A percentile compares a stretch with the other conserved stretches of the same genome.
Evolutionary conservation across 2,888 invertebrate genomes (phyloP).

Genomic region (Dexiosoma caninum): DNA sequence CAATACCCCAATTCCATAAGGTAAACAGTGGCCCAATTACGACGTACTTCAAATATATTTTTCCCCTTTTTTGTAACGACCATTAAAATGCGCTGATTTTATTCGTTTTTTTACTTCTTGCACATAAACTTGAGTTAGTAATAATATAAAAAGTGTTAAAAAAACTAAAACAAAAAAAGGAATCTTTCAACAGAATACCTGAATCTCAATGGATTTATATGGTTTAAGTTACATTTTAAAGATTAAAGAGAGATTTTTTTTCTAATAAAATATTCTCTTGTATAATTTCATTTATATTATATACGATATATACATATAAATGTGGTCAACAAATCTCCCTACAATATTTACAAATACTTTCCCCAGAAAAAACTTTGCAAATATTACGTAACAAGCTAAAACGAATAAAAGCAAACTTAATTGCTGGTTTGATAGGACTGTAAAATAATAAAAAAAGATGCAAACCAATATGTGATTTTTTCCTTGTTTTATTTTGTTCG

Average conservation of each 20-base stretch:
- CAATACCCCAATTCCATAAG: slow-evolving; percentile 59
- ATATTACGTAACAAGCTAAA: background rate
- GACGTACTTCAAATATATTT: background rate
- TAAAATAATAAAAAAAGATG: slow-evolving; percentile 33
- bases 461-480: slow-evolving; percentile 10
- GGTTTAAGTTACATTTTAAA: slow-evolving; percentile 27
- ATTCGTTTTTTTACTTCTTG: background rate
- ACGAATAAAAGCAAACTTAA: slow-evolving; percentile 27
- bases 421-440: slow-evolving; percentile 40
- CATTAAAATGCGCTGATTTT: slow-evolving; percentile 49
- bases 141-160: background rate
- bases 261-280: background rate
- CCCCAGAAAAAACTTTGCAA: background rate
- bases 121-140: slow-evolving; percentile 26
- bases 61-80: background rate
- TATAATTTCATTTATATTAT: slow-evolving; percentile 17
- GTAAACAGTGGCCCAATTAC: slow-evolving; percentile 61
- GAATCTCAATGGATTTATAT: slow-evolving; percentile 46
- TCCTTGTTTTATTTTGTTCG: background rate
- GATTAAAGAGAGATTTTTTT: slow-evolving; percentile 14
- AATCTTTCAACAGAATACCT: slow-evolving; percentile 14
- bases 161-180: background rate
- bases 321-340: background rate
- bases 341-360: background rate
- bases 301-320: background rate